A percentile compares a stretch with the other conserved stretches of the same genome.
phyloP scores from a whole-genome alignment of 2,888 invertebrate species.

The Galerucella calmariensis region DNA sequence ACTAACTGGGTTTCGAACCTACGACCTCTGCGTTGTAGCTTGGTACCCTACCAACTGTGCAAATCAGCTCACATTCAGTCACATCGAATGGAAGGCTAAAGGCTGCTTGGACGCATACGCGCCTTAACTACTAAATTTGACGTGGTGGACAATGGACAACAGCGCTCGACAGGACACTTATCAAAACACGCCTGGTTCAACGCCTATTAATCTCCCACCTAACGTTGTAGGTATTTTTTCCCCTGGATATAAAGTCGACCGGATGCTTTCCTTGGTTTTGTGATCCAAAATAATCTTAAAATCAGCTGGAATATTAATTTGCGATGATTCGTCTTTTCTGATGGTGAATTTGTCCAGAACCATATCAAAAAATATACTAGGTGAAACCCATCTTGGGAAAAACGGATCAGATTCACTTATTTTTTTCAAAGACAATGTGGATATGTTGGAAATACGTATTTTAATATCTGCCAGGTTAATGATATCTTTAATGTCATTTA shows the following conservation, averaged over 20 bases:
- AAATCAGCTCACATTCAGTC: too few species aligned
- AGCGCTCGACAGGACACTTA: too few species aligned
- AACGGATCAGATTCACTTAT: conserved; percentile 43
- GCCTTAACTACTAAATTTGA: too few species aligned
- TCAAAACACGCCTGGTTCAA: conserved; percentile 35
- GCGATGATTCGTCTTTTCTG: conserved; percentile 14
- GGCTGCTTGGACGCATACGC: too few species aligned
- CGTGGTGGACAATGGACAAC: too few species aligned
- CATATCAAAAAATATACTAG: conserved; percentile 48
- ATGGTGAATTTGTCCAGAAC: conserved; percentile 43
- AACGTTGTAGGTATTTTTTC: conserved; percentile 5
- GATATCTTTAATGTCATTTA: conserved; percentile 45
- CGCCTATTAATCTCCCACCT: conserved; percentile 33
- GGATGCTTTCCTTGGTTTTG: conserved; percentile 17
- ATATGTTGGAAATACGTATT: conserved; percentile 40
- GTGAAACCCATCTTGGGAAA: conserved; percentile 44
- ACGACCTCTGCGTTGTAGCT: too few species aligned
- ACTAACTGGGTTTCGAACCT: too few species aligned
- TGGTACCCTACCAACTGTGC: too few species aligned
- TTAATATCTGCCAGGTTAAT: conserved; percentile 40
- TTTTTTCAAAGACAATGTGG: conserved; percentile 35
- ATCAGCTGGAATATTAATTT: conserved; percentile 16
- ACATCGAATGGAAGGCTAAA: too few species aligned
- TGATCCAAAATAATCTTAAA: conserved; percentile 38
- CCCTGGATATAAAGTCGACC: neutral